phyloP scores from a whole-genome alignment of 2,888 invertebrate genomes.

The Trissolcus japonicus region DNA sequence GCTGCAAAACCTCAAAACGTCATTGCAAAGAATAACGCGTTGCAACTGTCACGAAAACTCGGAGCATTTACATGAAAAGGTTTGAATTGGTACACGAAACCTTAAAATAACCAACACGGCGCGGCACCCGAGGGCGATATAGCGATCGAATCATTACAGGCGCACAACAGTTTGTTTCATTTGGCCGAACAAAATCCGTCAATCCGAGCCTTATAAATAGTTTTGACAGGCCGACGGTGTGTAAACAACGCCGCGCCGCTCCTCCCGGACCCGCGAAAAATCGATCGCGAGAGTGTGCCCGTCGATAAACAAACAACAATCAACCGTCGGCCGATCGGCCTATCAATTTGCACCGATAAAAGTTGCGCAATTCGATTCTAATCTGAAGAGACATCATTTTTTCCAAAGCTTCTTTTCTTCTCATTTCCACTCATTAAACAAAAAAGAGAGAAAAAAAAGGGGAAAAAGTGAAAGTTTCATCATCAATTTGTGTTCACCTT shows the following conservation, averaged over 20 bases:
- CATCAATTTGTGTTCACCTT: no score
- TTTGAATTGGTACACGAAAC: constrained; percentile 36
- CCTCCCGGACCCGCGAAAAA: neutral
- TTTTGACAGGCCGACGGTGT: constrained; percentile 16
- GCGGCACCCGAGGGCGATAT: constrained; percentile 1
- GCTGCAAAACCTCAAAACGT: constrained; percentile 19
- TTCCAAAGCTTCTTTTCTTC: no score
- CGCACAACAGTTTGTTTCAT: constrained; percentile 26
- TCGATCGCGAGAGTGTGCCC: neutral
- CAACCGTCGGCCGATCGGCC: neutral
- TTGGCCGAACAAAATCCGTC: constrained; percentile 20
- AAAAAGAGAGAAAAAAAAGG: no score
- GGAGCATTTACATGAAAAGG: constrained; percentile 15
- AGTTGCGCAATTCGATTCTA: no score
- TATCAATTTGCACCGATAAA: no score
- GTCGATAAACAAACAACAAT: neutral
- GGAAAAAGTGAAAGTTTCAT: no score
- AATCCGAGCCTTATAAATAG: constrained; percentile 41
- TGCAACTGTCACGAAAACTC: constrained; percentile 23
- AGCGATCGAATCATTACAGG: constrained; percentile 39
- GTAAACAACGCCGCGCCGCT: constrained; percentile 15
- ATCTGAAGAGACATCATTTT: no score
- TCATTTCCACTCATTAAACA: no score
- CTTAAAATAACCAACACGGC: constrained; percentile 29
- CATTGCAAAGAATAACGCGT: constrained; percentile 20